Base-by-base conservation (phyloP, 2,797 vertebrate genomes). In the Balearica regulorum region DNA sequence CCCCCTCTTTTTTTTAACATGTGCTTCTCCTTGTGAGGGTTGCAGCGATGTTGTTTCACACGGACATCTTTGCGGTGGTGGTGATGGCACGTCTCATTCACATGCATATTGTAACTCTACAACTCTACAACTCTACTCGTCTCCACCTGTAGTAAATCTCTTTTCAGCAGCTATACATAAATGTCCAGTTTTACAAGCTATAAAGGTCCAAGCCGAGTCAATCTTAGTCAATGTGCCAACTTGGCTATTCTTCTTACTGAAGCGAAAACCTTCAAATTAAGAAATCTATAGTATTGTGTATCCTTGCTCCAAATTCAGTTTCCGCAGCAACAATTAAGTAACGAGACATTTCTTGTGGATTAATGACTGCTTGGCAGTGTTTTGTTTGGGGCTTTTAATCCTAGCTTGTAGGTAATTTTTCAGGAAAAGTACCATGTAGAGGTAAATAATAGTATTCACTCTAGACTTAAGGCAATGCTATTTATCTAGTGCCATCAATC, bases 391-490 rank as follows among this genome's bases (percentile, higher is more conserved):
- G 92, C 90, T 97, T 96, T 96, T 96, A 96, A 93, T 90, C 86
- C 64, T 61, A 94, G 82, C 75, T 94, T 94, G 92, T 95, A 95
- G 87, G 90, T 83, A 83, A 95, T 97, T 96, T 97, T 96, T 96
- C 96, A 97, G 81, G 65, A 93, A 75, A 93, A 93, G 90, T 71
- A 95, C 83, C 61, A 89, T 48, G 89, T 81, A 87, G 88, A 90
- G 86, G 86, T 91, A 95, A 95, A 95, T 89, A 93, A 90, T 37
- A 96, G 81, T 91, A 87, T 68, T 95, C 81, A 53, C 35, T 87
- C 60, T 19, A 85, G 65, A 87, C 73, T 89, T 66, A 90, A 93
- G 75, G 82, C 78, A 92, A 62, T 62, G 61, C 78, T 95, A 80
- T 96, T 95, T 91, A 85, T 55, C 78, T 85, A 62, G 49, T 35